Base-by-base conservation (phyloP, 2,888 invertebrate genomes). In the Magallana nippona region DNA sequence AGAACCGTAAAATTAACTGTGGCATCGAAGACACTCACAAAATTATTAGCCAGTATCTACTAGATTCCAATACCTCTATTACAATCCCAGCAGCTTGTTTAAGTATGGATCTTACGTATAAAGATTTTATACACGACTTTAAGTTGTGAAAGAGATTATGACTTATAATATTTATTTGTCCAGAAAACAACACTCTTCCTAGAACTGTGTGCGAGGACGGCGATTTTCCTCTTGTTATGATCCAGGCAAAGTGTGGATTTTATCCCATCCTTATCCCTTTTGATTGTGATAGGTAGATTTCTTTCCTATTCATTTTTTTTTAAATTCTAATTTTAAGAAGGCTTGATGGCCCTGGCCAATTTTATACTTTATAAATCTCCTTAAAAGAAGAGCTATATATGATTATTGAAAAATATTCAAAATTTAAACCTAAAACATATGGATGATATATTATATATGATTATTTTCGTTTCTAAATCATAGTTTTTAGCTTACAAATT, bases 221-320 rank as follows among this genome's bases (percentile, higher is more conserved):
- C 27, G 27, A 19, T 27, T 63, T 63, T 19, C 27, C 63, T 27
- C 27, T 63, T 13, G 13, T 63, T 19, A 15, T 8, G 27, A 63
- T 63, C 13, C 63, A 63, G 11, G 63, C 63, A 19, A 27, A 63
- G 13, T 63, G 63, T 63, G 63, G 63, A 63, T 63, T 63, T 13
- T 22, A 63, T 63, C 22, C 63, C 22, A 63, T 63, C 27, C 63
- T 63, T 27, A 63, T 63, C 3, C 63, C 63, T 19, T 63, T 63
- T 19, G 63, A 63, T 63, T 63, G 63, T 11, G 22, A 63, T 10
- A 63, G 63, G 63, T 63, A 63, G 44, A 27, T 19, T 63, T 63
- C n/a, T n/a, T n/a, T n/a, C n/a, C n/a, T 22, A 11, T 27, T 63
- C 11, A 17, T n/a, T 60, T n/a, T 60, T n/a, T 60, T n/a, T 60